These are phyloP conservation scores for Homarus americanus DNA, from an alignment of 1,140 invertebrate species.

Conservation along the genomic window DNA sequence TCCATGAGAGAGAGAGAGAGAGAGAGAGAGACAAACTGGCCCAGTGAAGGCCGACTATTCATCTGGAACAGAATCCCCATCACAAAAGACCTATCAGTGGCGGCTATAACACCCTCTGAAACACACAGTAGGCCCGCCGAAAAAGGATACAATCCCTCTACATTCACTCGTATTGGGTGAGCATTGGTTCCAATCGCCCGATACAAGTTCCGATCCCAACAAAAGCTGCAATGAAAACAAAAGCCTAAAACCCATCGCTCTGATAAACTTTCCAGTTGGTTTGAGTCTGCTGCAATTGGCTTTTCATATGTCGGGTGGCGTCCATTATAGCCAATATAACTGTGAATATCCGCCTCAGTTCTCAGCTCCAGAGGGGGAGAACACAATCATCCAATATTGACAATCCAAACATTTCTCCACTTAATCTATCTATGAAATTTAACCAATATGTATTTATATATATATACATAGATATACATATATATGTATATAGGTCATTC, in stretches of 20 bases:
- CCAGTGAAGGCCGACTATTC: slow-evolving; percentile 28
- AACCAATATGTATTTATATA: slow-evolving; percentile 34
- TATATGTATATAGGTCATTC: slow-evolving; percentile 49
- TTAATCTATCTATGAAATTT: slow-evolving; percentile 52
- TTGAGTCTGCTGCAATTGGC: slow-evolving; percentile 65
- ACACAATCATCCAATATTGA: slow-evolving; percentile 48
- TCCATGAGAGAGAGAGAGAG: no score
- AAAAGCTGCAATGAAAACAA: slow-evolving; percentile 69
- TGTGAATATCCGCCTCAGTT: slow-evolving; percentile 36
- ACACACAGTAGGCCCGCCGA: slow-evolving; percentile 54
- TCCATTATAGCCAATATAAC: slow-evolving; percentile 60
- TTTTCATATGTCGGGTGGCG: slow-evolving; percentile 53
- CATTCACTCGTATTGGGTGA: slow-evolving; percentile 40
- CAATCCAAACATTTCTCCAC: slow-evolving; percentile 62
- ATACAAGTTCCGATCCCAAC: slow-evolving; percentile 67
- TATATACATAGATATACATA: slow-evolving; percentile 41
- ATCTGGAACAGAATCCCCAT: slow-evolving; percentile 50
- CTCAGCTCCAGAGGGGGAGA: slow-evolving; percentile 43
- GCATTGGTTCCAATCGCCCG: slow-evolving; percentile 66
- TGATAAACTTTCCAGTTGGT: slow-evolving; percentile 66
- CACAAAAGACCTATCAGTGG: slow-evolving; percentile 57
- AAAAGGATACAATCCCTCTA: slow-evolving; percentile 61
- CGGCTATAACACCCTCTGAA: slow-evolving; percentile 58
- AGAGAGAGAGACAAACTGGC: slow-evolving; percentile 6
- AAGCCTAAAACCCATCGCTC: slow-evolving; percentile 64